Evolutionary conservation across 37 sponge, comb jelly and placozoan species (phyloP).

Genomic region (Beroe ovata): DNA sequence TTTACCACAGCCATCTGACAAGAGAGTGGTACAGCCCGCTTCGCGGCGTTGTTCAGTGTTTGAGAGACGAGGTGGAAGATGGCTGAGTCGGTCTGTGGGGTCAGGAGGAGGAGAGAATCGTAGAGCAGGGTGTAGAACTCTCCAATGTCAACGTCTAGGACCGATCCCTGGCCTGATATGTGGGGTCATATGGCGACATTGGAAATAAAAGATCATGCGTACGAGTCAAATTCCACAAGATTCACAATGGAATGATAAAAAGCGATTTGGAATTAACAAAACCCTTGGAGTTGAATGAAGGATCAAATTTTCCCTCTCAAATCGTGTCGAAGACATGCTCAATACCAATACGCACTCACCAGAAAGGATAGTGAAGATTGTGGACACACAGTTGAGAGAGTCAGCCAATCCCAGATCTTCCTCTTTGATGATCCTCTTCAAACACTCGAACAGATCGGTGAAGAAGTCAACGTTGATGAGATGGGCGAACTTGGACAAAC

Average conservation of each 20-base stretch:
- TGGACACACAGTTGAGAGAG: conserved; percentile 64
- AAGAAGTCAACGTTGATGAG: conserved; percentile 66
- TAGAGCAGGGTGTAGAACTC: conserved; percentile 11
- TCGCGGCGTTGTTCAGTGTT: background rate
- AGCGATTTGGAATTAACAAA: too few species aligned
- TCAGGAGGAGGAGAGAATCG: conserved; percentile 34
- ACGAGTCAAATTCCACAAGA: background rate
- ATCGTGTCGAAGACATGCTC: too few species aligned
- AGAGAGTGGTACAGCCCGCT: background rate
- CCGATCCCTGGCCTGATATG: background rate
- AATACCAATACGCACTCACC: too few species aligned
- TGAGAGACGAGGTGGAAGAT: background rate
- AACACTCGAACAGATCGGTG: conserved; percentile 61
- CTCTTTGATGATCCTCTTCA: conserved; percentile 46
- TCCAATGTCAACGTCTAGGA: conserved; percentile 32
- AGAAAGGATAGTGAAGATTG: conserved; percentile 49
- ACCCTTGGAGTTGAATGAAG: too few species aligned
- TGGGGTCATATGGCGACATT: background rate
- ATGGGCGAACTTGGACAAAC: conserved; percentile 58
- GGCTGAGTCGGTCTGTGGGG: background rate
- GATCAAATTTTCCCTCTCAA: too few species aligned
- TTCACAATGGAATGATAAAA: too few species aligned
- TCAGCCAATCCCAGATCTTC: conserved; percentile 25
- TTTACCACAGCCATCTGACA: conserved; percentile 27
- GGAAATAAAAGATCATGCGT: background rate